Conservation (phyloP, 2,797 vertebrate genomes). For the Arnoldichthys spilopterus region DNA sequence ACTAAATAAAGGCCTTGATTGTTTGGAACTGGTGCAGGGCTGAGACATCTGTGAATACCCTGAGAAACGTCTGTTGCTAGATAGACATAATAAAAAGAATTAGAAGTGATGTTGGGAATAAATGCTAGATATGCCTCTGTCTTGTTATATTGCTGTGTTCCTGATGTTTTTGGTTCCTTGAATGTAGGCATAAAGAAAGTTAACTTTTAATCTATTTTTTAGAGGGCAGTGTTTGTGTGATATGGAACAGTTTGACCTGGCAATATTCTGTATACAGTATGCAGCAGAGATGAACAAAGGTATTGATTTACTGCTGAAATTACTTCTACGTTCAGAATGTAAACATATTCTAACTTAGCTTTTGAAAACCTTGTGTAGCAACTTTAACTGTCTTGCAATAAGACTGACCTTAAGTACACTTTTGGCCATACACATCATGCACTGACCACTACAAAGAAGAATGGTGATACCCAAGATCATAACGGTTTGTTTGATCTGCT, state of each 20-base stretch:
- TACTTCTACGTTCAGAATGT: neutral
- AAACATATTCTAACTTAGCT: neutral
- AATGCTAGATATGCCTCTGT: neutral
- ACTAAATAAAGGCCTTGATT: neutral
- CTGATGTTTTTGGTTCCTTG: no score
- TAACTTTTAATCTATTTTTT: conserved; percentile 50
- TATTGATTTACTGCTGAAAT: conserved; percentile 53
- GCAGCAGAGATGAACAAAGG: conserved; percentile 77
- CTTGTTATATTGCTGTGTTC: no score
- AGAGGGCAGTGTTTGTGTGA: conserved; percentile 79
- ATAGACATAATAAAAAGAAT: no score
- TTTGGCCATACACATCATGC: neutral
- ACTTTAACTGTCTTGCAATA: neutral
- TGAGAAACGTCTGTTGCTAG: no score
- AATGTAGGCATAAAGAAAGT: neutral
- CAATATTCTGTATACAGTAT: conserved; percentile 77
- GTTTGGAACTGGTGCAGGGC: neutral
- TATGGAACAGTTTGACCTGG: conserved; percentile 74
- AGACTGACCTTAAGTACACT: neutral
- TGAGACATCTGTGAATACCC: neutral
- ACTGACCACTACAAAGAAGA: neutral
- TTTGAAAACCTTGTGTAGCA: conserved; percentile 4
- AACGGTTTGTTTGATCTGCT: no score
- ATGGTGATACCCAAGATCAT: no score
- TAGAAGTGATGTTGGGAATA: neutral